Conservation (phyloP, 2,113 vertebrate genomes). For the Campylomormyrus numenius region DNA sequence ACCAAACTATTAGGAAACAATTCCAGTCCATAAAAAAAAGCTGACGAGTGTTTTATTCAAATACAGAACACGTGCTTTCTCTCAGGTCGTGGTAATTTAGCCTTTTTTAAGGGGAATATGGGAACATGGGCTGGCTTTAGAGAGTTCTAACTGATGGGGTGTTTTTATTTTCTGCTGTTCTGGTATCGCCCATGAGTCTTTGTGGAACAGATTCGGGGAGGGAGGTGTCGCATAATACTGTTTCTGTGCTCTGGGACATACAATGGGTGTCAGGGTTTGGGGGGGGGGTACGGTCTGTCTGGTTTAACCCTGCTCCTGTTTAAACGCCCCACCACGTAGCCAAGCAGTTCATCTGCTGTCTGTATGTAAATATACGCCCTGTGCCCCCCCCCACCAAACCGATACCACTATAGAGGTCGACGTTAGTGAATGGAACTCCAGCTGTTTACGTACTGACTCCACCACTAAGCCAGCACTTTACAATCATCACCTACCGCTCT, state of each 20-base stretch:
- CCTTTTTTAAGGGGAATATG: neutral
- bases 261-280: neutral
- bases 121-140: neutral
- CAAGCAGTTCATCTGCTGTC: neutral
- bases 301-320: neutral
- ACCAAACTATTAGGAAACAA: conserved; percentile 58
- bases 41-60: conserved; percentile 55
- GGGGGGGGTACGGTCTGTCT: neutral
- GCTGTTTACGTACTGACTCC: neutral
- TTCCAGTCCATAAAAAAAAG: conserved; percentile 41
- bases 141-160: neutral
- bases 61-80: conserved; percentile 46
- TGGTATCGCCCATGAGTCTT: neutral
- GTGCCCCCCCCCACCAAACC: neutral
- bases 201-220: neutral
- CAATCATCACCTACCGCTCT: neutral
- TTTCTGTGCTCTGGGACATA: neutral
- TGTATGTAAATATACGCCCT: neutral
- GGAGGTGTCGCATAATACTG: too few species aligned
- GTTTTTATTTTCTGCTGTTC: neutral
- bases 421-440: neutral
- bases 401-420: neutral
- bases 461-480: neutral
- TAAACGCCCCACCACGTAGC: too few species aligned
- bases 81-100: neutral